Evolutionary conservation across 2,797 vertebrate genomes (phyloP).

Genomic region (Notamacropus eugenii): DNA sequence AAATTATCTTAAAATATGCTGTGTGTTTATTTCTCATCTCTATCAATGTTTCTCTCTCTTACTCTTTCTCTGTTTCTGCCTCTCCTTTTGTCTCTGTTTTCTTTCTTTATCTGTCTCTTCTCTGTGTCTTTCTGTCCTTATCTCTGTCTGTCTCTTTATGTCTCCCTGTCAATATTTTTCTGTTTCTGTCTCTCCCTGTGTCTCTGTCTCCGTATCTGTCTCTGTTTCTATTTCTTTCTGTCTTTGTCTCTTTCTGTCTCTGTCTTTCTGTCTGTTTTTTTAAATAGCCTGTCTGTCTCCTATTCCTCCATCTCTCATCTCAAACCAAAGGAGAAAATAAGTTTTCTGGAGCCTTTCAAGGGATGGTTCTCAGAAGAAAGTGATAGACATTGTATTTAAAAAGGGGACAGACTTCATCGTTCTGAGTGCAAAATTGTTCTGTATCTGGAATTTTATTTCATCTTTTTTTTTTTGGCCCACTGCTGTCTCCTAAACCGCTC

Average conservation of each 20-base stretch:
- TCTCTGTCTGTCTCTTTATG: background rate
- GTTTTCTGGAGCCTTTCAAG: background rate
- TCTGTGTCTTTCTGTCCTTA: background rate
- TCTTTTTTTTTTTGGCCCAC: background rate
- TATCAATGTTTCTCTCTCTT: background rate
- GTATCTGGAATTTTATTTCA: background rate
- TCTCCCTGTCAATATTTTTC: background rate
- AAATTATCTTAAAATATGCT: background rate
- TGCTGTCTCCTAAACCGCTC: background rate
- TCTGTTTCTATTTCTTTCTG: background rate
- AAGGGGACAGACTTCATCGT: background rate
- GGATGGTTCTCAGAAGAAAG: background rate
- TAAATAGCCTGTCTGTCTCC: background rate
- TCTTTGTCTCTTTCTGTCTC: background rate
- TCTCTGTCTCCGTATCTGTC: background rate
- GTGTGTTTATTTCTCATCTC: background rate
- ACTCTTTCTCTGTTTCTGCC: background rate
- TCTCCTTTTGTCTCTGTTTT: background rate
- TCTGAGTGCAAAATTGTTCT: background rate
- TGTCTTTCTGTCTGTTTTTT: background rate
- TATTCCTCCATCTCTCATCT: background rate
- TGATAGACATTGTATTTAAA: background rate
- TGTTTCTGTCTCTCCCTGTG: background rate
- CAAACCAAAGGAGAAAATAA: background rate
- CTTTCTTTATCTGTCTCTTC: background rate